Evolutionary conservation across 2,888 invertebrate genomes (phyloP).

Genomic region (Drosophila diplacantha): DNA sequence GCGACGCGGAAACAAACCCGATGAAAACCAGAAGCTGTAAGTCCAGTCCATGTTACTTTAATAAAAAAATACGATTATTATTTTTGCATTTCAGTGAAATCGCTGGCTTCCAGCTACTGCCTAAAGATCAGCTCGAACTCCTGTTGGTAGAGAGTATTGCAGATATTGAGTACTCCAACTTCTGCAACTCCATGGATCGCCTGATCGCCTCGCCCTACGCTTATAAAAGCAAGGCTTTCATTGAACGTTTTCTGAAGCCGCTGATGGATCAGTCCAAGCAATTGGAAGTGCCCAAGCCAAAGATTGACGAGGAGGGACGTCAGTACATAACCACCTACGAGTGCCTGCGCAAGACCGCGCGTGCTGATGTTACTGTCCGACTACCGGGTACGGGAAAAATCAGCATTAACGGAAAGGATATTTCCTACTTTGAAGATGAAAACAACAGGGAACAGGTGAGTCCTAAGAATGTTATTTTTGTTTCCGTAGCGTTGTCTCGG

Average conservation of each 20-base stretch:
- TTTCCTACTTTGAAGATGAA: constrained; percentile 85
- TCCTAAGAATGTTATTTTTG: neutral
- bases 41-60: constrained; percentile 51
- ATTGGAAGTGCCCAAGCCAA: constrained; percentile 83
- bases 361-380: constrained; percentile 87
- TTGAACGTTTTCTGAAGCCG: constrained; percentile 84
- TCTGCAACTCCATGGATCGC: constrained; percentile 85
- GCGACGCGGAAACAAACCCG: constrained; percentile 81
- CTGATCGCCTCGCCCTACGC: constrained; percentile 85
- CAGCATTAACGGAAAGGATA: constrained; percentile 86
- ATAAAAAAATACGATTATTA: too few relatives aligned
- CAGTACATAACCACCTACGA: constrained; percentile 85
- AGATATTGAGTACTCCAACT: constrained; percentile 85
- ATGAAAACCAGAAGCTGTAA: constrained; percentile 81
- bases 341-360: constrained; percentile 84
- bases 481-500: neutral
- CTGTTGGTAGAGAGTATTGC: constrained; percentile 83
- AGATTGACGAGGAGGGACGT: constrained; percentile 84
- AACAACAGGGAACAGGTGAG: constrained; percentile 88
- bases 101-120: constrained; percentile 82
- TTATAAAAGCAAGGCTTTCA: constrained; percentile 84
- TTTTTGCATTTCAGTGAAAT: constrained; percentile 77
- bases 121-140: constrained; percentile 83
- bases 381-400: constrained; percentile 91
- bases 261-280: constrained; percentile 81